Base-by-base conservation (phyloP, 2,888 invertebrate species). In the Drosophila gaucha region DNA sequence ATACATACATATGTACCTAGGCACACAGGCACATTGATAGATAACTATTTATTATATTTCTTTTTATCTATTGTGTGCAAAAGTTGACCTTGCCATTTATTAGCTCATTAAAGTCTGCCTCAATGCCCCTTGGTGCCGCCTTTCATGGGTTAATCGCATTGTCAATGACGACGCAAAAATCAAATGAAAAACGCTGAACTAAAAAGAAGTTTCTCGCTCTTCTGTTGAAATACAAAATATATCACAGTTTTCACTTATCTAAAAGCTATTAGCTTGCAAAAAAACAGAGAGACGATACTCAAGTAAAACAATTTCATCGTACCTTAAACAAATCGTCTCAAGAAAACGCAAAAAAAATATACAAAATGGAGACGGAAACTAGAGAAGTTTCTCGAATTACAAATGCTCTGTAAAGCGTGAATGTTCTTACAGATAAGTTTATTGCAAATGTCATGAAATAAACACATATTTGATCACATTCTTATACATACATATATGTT, bases 81-180 rank as follows among this genome's bases (percentile, higher is more conserved):
- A 36, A 52, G 41, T 24, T 65, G 59, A 20, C 72, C 72, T 73
- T 74, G 69, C 35, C 55, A 49, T 52, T 58, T 64, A 68, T 58
- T 56, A 58, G 44, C 46, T 28, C 31, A 44, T 47, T 59, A 49
- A 66, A 59, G 43, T 30, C 36, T 36, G 35, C 33, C 67, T 57
- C 55, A 67, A 71, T 68, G 66, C 38, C 49, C 41, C 31, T 31
- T 20, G 9, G 44, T 38, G 49, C 26, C 30, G 31, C 14, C 41
- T 26, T 52, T 26, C 43, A 38, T 56, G 56, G 63, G 3, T 47
- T 55, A 64, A 59, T 51, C 36, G n/a, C 51, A 56, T 39, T 58
- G 68, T 46, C 64, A 56, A 41, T 35, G 57, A 47, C 36, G 57
- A 54, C 24, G 44, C 44, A 57, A 22, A 36, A 54, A 26, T 16